phyloP scores from a whole-genome alignment of 2,888 invertebrate species.

The Flabesymbios commensalis region DNA sequence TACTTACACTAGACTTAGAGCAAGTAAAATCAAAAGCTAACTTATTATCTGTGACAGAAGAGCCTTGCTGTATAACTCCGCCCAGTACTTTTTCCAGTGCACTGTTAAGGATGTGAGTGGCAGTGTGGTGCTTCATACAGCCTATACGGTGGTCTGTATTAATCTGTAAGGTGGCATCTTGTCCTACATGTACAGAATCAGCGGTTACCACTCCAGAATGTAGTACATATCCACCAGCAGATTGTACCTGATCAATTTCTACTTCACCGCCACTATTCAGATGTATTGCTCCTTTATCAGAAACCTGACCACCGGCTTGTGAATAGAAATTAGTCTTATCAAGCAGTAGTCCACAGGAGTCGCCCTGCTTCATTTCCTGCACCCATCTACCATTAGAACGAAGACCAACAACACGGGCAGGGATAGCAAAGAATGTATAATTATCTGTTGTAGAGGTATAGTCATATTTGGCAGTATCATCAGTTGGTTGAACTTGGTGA shows the following conservation, averaged over 20 bases:
- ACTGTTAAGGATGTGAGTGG: slow-evolving; percentile 93
- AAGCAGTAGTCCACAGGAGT: slow-evolving; percentile 65
- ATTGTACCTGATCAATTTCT: background rate
- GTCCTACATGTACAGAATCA: background rate
- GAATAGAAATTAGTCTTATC: slow-evolving; percentile 95
- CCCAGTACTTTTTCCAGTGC: slow-evolving; percentile 85
- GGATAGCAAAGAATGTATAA: background rate
- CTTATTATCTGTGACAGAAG: slow-evolving; percentile 90
- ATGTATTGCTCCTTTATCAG: slow-evolving; percentile 93
- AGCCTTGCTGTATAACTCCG: slow-evolving; percentile 86
- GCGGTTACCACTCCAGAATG: background rate
- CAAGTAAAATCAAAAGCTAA: slow-evolving; percentile 91
- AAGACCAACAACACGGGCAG: slow-evolving; percentile 25
- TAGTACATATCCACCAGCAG: background rate
- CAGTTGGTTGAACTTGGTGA: slow-evolving; percentile 21
- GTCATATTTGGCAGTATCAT: slow-evolving; percentile 28
- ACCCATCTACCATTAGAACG: slow-evolving; percentile 22
- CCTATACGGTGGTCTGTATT: slow-evolving; percentile 37
- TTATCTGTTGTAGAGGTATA: background rate
- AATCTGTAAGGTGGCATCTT: background rate
- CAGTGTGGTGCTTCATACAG: slow-evolving; percentile 76
- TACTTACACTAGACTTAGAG: slow-evolving; percentile 26
- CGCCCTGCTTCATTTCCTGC: slow-evolving; percentile 15
- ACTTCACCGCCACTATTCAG: background rate
- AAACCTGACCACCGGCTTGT: slow-evolving; percentile 97